Evolutionary conservation across 2,113 vertebrate genomes (phyloP).

Genomic region (Nannospalax galili): DNA sequence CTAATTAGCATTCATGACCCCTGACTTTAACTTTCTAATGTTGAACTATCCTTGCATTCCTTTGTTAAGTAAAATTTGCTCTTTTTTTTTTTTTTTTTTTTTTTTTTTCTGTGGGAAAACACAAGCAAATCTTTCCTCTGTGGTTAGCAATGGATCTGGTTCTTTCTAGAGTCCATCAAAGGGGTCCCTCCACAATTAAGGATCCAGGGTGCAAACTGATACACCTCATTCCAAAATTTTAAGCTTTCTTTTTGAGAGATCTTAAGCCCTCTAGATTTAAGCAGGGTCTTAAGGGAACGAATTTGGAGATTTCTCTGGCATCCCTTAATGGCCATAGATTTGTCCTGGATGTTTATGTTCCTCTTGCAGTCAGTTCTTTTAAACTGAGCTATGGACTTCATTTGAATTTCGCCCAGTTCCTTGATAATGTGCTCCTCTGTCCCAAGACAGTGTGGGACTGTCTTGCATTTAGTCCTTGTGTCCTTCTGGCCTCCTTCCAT

Average conservation of each 20-base stretch:
- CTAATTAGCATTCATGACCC: not conserved
- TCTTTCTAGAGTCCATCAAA: too few species aligned
- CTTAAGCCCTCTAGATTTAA: too few species aligned
- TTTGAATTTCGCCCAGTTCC: not conserved
- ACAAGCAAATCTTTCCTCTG: too few species aligned
- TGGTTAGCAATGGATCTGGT: too few species aligned
- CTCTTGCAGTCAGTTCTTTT: not conserved
- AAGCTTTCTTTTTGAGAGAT: too few species aligned
- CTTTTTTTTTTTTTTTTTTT: not conserved
- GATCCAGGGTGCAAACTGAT: too few species aligned
- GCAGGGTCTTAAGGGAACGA: too few species aligned
- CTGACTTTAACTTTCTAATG: not conserved
- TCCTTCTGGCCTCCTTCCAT: not conserved
- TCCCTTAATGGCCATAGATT: not conserved
- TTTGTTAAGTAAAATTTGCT: not conserved
- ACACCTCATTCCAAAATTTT: too few species aligned
- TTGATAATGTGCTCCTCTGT: fast-evolving
- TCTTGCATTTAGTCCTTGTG: fast-evolving
- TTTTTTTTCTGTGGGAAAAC: not conserved
- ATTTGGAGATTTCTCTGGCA: not conserved
- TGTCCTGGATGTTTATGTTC: not conserved
- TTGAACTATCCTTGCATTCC: not conserved
- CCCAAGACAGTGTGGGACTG: too few species aligned
- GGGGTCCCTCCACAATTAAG: too few species aligned
- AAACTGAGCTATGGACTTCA: too few species aligned